Evolutionary conservation across 2,113 vertebrate genomes (phyloP).

Genomic region (Paralichthys olivaceus): DNA sequence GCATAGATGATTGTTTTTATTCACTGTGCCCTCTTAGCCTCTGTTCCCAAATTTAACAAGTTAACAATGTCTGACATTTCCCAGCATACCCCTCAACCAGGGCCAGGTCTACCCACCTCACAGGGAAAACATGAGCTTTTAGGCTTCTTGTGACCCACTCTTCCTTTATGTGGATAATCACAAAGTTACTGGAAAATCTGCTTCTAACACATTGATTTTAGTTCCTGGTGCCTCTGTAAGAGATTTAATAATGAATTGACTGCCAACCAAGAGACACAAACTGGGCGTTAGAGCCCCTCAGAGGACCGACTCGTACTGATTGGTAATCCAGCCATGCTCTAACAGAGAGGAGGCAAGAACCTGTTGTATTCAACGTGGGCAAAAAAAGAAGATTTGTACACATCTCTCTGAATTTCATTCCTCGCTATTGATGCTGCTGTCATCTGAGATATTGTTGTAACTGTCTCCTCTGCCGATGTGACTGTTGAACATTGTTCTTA

Average conservation of each 20-base stretch:
- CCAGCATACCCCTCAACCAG: slow-evolving; percentile 30
- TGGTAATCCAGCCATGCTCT: slow-evolving; percentile 1
- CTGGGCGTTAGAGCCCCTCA: background rate
- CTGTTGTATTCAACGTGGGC: slow-evolving; percentile 18
- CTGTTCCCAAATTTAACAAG: no score
- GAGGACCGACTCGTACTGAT: background rate
- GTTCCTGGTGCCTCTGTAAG: background rate
- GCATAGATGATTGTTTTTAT: slow-evolving; percentile 8
- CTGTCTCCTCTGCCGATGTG: slow-evolving; percentile 15
- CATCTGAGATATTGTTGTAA: slow-evolving; percentile 30
- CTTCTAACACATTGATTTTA: background rate
- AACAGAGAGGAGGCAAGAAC: background rate
- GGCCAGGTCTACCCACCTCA: slow-evolving; percentile 23
- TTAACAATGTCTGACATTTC: slow-evolving; percentile 50
- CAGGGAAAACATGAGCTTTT: slow-evolving; percentile 14
- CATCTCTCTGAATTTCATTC: background rate
- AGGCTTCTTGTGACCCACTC: slow-evolving; percentile 35
- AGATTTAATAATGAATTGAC: background rate
- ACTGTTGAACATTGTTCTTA: slow-evolving; percentile 36
- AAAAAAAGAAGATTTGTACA: background rate
- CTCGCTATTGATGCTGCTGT: slow-evolving; percentile 22
- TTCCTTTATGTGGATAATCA: background rate
- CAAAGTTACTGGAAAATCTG: background rate
- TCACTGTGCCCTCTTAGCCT: slow-evolving; percentile 22
- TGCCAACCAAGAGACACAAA: background rate